Percentiles rank a stretch among this genome's conserved stretches.
These are phyloP conservation scores for Macropodus opercularis DNA, from an alignment of 2,797 vertebrate genomes.

Conservation along the genomic window DNA sequence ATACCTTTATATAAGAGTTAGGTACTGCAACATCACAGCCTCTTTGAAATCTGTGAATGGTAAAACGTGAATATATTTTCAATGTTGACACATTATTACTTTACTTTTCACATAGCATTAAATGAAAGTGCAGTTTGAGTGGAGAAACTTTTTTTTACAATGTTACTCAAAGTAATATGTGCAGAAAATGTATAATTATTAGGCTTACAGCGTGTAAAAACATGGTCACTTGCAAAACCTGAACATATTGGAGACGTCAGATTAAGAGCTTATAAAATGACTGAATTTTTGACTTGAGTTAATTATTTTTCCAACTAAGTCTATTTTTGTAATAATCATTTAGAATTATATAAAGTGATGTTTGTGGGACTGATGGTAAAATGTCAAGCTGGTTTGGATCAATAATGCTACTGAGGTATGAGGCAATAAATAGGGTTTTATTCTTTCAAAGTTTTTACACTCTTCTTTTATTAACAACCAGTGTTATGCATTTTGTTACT, in stretches of 20 bases:
- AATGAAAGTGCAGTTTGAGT: neutral
- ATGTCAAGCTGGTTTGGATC: constrained; percentile 5
- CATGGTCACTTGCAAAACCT: neutral
- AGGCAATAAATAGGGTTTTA: constrained; percentile 42
- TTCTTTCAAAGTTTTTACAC: constrained; percentile 12
- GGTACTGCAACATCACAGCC: too few species aligned
- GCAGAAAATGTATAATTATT: neutral
- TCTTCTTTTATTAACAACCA: too few species aligned
- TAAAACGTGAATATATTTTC: too few species aligned
- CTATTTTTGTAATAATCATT: constrained; percentile 44
- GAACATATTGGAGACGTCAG: neutral
- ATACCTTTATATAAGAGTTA: too few species aligned
- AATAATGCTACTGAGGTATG: neutral
- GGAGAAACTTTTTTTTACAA: too few species aligned
- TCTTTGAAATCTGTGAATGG: too few species aligned
- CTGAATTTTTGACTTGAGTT: constrained; percentile 14
- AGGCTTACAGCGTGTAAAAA: constrained; percentile 12
- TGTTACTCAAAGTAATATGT: neutral
- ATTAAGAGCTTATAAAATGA: constrained; percentile 3
- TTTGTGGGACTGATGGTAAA: constrained; percentile 7
- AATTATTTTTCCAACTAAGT: constrained; percentile 44
- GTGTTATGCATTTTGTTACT: too few species aligned
- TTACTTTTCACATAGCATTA: too few species aligned
- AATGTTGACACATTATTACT: too few species aligned
- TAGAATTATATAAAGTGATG: constrained; percentile 11